Evolutionary conservation across 37 sponge, comb jelly and placozoan genomes (phyloP).

Genomic region (Haliclona indistincta): DNA sequence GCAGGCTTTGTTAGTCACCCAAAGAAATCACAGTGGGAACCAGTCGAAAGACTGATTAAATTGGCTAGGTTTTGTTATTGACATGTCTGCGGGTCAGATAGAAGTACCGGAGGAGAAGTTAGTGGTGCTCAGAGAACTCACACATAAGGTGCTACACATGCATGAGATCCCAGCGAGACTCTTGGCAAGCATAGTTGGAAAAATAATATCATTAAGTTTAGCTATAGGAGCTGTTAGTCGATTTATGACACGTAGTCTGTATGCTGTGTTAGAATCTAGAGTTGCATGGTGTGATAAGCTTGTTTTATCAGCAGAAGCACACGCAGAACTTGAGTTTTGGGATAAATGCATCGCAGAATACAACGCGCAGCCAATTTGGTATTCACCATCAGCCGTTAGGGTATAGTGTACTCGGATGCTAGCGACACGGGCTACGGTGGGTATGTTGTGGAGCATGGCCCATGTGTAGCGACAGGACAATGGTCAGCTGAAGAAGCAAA

Average conservation of each 20-base stretch:
- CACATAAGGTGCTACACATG: not conserved
- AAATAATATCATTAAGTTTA: conserved; percentile 24
- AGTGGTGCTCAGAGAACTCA: not conserved
- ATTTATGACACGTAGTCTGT: conserved; percentile 27
- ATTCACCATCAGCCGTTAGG: conserved; percentile 6
- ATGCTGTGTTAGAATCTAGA: conserved; percentile 9
- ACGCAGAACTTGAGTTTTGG: conserved; percentile 18
- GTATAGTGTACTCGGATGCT: conserved; percentile 26
- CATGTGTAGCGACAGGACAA: not conserved
- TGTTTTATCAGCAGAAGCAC: not conserved
- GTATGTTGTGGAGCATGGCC: not conserved
- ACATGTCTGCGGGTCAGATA: not conserved
- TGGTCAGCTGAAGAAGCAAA: conserved; percentile 2
- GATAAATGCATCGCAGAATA: not conserved
- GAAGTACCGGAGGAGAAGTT: not conserved
- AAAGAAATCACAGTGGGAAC: not conserved
- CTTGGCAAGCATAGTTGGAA: conserved; percentile 24
- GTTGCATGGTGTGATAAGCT: conserved; percentile 12
- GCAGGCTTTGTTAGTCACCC: not conserved
- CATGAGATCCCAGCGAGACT: not conserved
- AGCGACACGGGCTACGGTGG: conserved; percentile 4
- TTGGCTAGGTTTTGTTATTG: not conserved
- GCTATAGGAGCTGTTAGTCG: conserved; percentile 26
- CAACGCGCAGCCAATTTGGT: conserved; percentile 22
- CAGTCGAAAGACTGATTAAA: not conserved